Percentiles rank a stretch among this genome's conserved stretches.
Conservation (phyloP, 2,797 vertebrate species). For the Tarsius wallacei region DNA sequence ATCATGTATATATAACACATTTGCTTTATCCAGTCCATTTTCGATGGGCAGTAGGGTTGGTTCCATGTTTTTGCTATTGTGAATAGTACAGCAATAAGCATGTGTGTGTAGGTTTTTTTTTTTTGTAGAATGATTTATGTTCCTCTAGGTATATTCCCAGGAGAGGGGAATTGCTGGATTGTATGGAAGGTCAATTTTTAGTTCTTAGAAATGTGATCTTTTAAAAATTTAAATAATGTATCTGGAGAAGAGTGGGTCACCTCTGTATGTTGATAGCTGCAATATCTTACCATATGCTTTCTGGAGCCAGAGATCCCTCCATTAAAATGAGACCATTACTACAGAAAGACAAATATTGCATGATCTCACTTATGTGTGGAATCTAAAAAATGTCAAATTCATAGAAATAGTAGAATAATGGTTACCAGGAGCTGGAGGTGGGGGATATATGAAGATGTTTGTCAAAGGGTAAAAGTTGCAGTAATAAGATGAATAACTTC, state of each 20-base stretch:
- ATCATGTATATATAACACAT: too few relatives aligned
- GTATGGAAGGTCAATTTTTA: too few relatives aligned
- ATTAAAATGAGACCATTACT: slow-evolving; percentile 12
- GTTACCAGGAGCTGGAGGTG: not conserved
- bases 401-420: not conserved
- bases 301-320: not conserved
- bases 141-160: too few relatives aligned
- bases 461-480: not conserved
- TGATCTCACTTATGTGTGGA: not conserved
- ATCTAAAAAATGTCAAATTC: slow-evolving; percentile 15
- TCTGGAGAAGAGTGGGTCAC: not conserved
- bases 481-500: slow-evolving; percentile 2
- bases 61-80: too few relatives aligned
- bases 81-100: too few relatives aligned
- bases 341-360: not conserved
- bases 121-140: too few relatives aligned
- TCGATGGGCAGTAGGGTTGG: too few relatives aligned
- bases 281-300: not conserved
- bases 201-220: not conserved
- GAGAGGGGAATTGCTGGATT: too few relatives aligned
- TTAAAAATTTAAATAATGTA: slow-evolving; percentile 18
- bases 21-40: too few relatives aligned
- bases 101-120: too few relatives aligned
- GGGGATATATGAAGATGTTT: not conserved
- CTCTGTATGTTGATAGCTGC: not conserved